Evolutionary conservation across 2,797 vertebrate genomes (phyloP), one percentile per base, ranked within the genome.

Genomic region (Diglossa cyanea): DNA sequence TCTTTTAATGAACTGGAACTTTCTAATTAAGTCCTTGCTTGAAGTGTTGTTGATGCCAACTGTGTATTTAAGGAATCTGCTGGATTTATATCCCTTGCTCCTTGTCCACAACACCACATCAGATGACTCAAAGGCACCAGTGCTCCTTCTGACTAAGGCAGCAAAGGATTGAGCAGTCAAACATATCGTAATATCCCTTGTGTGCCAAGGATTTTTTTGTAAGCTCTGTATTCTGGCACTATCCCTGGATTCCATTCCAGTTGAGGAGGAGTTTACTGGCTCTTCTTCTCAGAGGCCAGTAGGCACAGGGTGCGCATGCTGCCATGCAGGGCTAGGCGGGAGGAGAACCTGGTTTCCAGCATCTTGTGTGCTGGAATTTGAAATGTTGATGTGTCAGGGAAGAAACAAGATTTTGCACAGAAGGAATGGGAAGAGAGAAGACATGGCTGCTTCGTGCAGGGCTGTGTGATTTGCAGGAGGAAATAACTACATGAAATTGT

Each of bases 11-110:
- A 94, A 87, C 16, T 83, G 61, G 42, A 86, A 65, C 31, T 92
- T 94, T 79, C 68, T 94, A 94, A 95, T 97, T 96, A 96, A 93
- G 74, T 26, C 25, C 3, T 88, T 77, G 10, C 77, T 86, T 85
- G 58, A 92, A 71, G 70, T 58, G 87, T 1, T 31, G 18, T 73
- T 90, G 68, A 42, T 61, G 10, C 66, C 87, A 79, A 62, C 79
- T 70, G 53, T 62, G 26, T 4, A 6, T 83, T 94, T 86, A 57
- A 61, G 48, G 47, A 44, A 44, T 62, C 54, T 77, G 33, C 80
- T 68, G 63, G 31, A 57, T 77, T 81, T 71, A 25, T 54, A 58
- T 78, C 83, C 39, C 33, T 33, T 58, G 70, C 23, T 63, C 57
- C 33, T 91, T 74, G 73, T 54, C 33, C 40, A 13, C 25, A 66